Evolutionary conservation across 2,888 invertebrate genomes (phyloP), one percentile per base, ranked within the genome.

Genomic region (Drosophila limbata): DNA sequence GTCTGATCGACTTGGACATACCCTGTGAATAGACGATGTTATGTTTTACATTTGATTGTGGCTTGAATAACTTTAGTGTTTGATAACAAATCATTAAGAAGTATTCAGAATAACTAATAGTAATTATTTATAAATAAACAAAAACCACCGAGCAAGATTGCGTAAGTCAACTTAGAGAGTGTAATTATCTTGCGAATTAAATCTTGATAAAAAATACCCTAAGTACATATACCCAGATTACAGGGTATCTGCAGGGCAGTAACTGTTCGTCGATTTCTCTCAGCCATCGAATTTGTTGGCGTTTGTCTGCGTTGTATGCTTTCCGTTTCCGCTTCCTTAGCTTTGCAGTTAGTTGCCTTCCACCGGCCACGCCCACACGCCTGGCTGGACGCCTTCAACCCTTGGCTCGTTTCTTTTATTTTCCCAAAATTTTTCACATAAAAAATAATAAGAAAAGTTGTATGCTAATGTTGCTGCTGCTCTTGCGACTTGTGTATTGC

Each of bases 391-490:
- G 40, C 61, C 40, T 53, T 35, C 71, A 72, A 73, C 76, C 76
- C 78, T 81, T 81, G 69, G 56, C 56, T 48, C 51, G 25, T 55
- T 48, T 42, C 48, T 42, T 57, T 51, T 59, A 63, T 66, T 63
- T 50, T 56, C 63, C 53, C 33, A 62, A 84, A 87, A 81, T 84
- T 84, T 87, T 87, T 85, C 85, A 81, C 85, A 85, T 85, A 83
- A 85, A 85, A 85, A 85, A 87, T 85, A 85, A 85, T 87, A 85
- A 85, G 88, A 87, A 85, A 85, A 85, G 85, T 85, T 85, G 84
- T 84, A 84, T 84, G 84, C 86, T 86, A 84, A 84, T 86, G 84
- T 76, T 82, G 76, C 81, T 31, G 57, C 52, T 47, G 56, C 62
- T 63, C 53, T 70, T 68, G 69, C 77, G 64, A 67, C 73, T 74